Evolutionary conservation across 2,888 invertebrate species (phyloP).

Genomic region (Phyllotreta cruciferae): DNA sequence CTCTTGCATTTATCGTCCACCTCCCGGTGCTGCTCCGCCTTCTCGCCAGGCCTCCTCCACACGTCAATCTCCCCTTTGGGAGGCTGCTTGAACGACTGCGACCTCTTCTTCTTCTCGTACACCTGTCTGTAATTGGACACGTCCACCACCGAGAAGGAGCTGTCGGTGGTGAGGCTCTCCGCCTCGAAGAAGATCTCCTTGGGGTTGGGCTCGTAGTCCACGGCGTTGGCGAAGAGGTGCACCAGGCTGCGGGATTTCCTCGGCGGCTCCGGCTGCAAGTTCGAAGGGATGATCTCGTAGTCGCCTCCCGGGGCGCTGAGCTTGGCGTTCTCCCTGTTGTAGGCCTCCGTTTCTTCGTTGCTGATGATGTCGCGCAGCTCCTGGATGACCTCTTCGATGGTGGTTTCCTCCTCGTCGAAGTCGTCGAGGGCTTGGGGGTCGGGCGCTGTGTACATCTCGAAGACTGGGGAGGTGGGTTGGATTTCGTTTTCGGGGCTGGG

Average conservation of each 20-base stretch:
- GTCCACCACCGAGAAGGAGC: constrained; percentile 74
- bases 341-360: constrained; percentile 78
- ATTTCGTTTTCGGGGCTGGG: constrained; percentile 74
- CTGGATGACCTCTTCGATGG: constrained; percentile 87
- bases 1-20: constrained; percentile 68
- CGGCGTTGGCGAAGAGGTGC: constrained; percentile 70
- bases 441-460: constrained; percentile 67
- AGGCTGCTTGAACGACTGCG: constrained; percentile 46
- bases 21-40: not conserved
- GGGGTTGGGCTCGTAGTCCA: constrained; percentile 62
- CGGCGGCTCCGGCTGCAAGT: constrained; percentile 82
- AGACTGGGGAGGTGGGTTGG: constrained; percentile 67
- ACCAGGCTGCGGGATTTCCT: constrained; percentile 75
- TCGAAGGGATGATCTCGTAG: constrained; percentile 77
- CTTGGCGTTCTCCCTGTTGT: constrained; percentile 58
- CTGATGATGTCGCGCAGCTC: constrained; percentile 85
- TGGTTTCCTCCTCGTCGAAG: constrained; percentile 73
- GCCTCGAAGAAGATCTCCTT: constrained; percentile 65
- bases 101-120: constrained; percentile 42
- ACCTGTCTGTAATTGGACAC: constrained; percentile 63
- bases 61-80: constrained; percentile 12
- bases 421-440: constrained; percentile 52
- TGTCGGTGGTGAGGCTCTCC: constrained; percentile 70
- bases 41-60: not conserved
- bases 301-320: constrained; percentile 54